A percentile compares a stretch with the other conserved stretches of the same genome.
These are phyloP conservation scores for Bovichtus diacanthus DNA, from an alignment of 2,797 vertebrate species.

Conservation along the genomic window DNA sequence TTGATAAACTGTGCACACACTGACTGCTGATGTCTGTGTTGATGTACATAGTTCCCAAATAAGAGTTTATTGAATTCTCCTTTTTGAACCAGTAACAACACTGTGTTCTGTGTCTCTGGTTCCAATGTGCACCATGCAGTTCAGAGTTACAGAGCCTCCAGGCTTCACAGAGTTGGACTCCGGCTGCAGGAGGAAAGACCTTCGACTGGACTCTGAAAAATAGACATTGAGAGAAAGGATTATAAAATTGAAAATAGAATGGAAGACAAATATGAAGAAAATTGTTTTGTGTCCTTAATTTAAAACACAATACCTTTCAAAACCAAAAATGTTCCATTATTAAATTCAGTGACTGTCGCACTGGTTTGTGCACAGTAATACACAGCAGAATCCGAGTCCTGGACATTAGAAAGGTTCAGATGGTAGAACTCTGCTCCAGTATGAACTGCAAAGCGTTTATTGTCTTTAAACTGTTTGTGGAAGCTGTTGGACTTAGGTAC, in stretches of 20 bases:
- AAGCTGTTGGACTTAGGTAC: fast-evolving
- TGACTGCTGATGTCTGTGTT: constrained; percentile 8
- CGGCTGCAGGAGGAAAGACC: constrained; percentile 46
- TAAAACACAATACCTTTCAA: constrained; percentile 42
- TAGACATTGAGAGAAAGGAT: not conserved
- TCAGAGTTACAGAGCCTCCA: constrained; percentile 63
- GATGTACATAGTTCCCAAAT: constrained; percentile 47
- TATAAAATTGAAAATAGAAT: not conserved
- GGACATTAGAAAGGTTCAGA: constrained; percentile 52
- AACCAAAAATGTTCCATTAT: constrained; percentile 25
- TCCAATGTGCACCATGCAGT: constrained; percentile 55
- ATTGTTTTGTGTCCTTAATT: not conserved
- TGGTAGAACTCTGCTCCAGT: constrained; percentile 9
- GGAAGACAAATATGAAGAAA: not conserved
- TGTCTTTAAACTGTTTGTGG: constrained; percentile 28
- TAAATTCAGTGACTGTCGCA: not conserved
- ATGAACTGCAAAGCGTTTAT: constrained; percentile 38
- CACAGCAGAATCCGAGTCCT: constrained; percentile 44
- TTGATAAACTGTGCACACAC: constrained; percentile 57
- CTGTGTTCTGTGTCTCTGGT: constrained; percentile 34
- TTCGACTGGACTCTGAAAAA: constrained; percentile 29
- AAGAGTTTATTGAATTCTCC: constrained; percentile 18
- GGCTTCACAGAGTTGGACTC: constrained; percentile 12
- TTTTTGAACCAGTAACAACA: constrained; percentile 71
- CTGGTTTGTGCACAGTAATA: constrained; percentile 54